Evolutionary conservation across 2,113 vertebrate genomes (phyloP).

Genomic region (Sphyrna mokarran): DNA sequence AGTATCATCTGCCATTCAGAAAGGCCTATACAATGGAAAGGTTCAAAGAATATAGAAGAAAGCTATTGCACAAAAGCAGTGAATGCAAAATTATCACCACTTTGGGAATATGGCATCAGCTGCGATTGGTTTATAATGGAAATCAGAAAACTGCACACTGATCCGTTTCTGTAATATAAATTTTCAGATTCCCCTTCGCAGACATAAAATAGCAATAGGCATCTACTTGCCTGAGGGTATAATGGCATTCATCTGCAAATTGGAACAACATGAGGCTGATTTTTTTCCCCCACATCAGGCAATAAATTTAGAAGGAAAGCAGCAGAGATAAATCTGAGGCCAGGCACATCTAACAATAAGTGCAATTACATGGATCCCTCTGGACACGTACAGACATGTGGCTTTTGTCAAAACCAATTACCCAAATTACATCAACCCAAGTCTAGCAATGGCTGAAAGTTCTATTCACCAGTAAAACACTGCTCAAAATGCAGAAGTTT

Average conservation of each 20-base stretch:
- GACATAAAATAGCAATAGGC: slow-evolving; percentile 11
- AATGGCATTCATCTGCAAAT: slow-evolving; percentile 34
- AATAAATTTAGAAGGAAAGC: slow-evolving; percentile 17
- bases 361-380: neutral
- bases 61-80: neutral
- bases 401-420: neutral
- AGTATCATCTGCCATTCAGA: neutral
- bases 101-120: neutral
- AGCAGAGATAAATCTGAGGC: neutral
- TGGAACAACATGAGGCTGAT: slow-evolving; percentile 17
- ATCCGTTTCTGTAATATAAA: slow-evolving; percentile 12
- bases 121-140: neutral
- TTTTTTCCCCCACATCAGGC: neutral
- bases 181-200: slow-evolving; percentile 1
- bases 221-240: neutral
- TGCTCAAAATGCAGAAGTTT: neutral
- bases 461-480: neutral
- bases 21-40: neutral
- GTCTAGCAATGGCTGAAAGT: neutral
- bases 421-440: neutral
- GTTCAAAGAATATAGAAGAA: neutral
- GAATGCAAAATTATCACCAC: neutral
- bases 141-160: neutral
- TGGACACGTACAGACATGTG: neutral
- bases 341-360: neutral